A percentile compares a stretch with the other conserved stretches of the same genome.
These are phyloP conservation scores for Gymnogyps californianus DNA, from an alignment of 2,113 vertebrate species.

Conservation along the genomic window DNA sequence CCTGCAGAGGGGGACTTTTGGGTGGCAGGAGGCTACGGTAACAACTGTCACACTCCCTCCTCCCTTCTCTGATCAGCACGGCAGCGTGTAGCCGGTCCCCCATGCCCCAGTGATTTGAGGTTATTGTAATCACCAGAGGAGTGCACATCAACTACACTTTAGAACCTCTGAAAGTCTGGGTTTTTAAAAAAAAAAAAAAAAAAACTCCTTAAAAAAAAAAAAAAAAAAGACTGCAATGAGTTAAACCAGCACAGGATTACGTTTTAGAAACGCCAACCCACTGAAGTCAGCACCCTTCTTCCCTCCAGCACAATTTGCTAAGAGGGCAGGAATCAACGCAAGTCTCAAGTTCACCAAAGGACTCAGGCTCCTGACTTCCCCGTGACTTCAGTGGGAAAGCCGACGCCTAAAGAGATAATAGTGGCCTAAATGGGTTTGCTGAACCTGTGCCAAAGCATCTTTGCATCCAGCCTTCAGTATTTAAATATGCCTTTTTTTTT, in stretches of 20 bases:
- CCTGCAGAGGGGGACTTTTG: neutral
- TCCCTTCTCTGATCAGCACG: neutral
- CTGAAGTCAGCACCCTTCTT: constrained; percentile 42
- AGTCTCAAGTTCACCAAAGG: constrained; percentile 50
- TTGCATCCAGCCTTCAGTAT: constrained; percentile 3
- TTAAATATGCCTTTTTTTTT: neutral
- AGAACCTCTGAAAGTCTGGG: neutral
- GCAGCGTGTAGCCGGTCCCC: neutral
- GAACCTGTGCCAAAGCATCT: constrained; percentile 37
- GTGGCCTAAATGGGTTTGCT: constrained; percentile 45
- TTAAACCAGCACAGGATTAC: neutral
- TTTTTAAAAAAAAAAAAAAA: neutral
- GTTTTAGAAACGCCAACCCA: neutral
- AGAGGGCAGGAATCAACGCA: constrained; percentile 33
- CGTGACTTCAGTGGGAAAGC: constrained; percentile 55
- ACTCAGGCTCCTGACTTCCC: constrained; percentile 48
- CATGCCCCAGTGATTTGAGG: neutral
- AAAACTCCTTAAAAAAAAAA: neutral
- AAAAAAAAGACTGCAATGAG: neutral
- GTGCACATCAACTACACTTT: neutral
- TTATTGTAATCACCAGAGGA: neutral
- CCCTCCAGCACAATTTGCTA: constrained; percentile 51
- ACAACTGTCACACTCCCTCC: neutral
- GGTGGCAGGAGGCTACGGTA: neutral
- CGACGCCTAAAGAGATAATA: constrained; percentile 45